Conservation (phyloP, 2,797 vertebrate species). For the Toxotes lorentzi region DNA sequence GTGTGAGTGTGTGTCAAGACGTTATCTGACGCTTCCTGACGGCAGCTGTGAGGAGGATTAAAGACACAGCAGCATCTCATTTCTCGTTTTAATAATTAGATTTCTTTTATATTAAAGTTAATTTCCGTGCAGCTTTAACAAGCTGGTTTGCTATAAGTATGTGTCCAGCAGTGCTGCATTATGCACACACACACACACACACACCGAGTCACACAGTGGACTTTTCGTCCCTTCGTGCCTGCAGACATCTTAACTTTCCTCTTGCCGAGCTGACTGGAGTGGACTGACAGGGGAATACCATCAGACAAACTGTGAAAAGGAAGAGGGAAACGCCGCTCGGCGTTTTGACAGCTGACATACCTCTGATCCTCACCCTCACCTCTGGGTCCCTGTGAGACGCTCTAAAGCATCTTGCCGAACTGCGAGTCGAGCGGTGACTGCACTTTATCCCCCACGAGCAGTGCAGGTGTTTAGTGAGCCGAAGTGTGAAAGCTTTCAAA, state of each 20-base stretch:
- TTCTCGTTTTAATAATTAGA: background rate
- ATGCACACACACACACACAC: background rate
- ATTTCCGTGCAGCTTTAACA: background rate
- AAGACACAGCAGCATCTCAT: background rate
- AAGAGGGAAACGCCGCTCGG: background rate
- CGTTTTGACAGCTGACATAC: conserved; percentile 37
- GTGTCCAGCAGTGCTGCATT: background rate
- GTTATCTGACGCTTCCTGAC: no score
- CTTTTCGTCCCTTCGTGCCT: conserved; percentile 15
- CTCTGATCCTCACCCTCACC: conserved; percentile 28
- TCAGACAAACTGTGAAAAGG: conserved; percentile 1
- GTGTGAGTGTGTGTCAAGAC: no score
- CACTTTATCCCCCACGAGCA: background rate
- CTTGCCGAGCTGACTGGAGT: background rate
- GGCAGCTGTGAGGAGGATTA: no score
- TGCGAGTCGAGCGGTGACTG: background rate
- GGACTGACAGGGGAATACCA: conserved; percentile 13
- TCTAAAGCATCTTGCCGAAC: background rate
- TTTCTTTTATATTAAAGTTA: background rate
- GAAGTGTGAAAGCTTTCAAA: conserved; percentile 5
- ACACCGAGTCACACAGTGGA: background rate
- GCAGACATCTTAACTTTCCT: conserved; percentile 21
- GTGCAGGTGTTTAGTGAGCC: background rate
- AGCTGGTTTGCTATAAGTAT: background rate
- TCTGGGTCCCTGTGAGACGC: conserved; percentile 9